These are phyloP conservation scores for Sycophila texana DNA, from an alignment of 2,888 invertebrate species.

Conservation along the genomic window DNA sequence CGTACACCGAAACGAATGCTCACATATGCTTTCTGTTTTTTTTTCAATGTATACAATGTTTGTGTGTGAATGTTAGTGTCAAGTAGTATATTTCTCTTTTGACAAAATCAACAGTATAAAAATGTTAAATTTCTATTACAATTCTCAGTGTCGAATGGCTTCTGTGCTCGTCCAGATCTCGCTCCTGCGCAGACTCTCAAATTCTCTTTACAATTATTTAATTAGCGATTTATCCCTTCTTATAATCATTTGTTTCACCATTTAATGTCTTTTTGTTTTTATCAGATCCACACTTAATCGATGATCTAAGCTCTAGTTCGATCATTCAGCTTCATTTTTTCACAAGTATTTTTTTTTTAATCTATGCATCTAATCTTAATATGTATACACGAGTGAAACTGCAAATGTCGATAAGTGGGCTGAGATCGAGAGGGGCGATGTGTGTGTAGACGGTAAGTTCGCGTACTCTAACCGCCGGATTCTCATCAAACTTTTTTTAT, in stretches of 20 bases:
- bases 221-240: slow-evolving; percentile 39
- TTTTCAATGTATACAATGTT: slow-evolving; percentile 47
- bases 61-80: slow-evolving; percentile 34
- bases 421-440: slow-evolving; percentile 59
- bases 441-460: slow-evolving; percentile 58
- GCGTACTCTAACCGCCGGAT: slow-evolving; percentile 59
- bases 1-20: slow-evolving; percentile 55
- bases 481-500: slow-evolving; percentile 48
- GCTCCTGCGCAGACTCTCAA: slow-evolving; percentile 53
- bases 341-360: slow-evolving; percentile 25
- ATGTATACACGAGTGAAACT: slow-evolving; percentile 55
- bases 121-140: slow-evolving; percentile 59
- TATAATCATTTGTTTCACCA: slow-evolving; percentile 12
- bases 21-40: slow-evolving; percentile 53
- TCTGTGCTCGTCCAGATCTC: slow-evolving; percentile 54
- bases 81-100: slow-evolving; percentile 40
- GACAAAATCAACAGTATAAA: slow-evolving; percentile 61
- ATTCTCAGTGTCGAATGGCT: slow-evolving; percentile 57
- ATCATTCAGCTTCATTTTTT: slow-evolving; percentile 48
- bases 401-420: slow-evolving; percentile 47
- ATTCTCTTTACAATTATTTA: slow-evolving; percentile 49
- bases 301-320: slow-evolving; percentile 48
- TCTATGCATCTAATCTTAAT: slow-evolving; percentile 49
- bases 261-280: slow-evolving; percentile 20
- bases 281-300: slow-evolving; percentile 49